These are phyloP conservation scores for Pelecanus crispus DNA, from an alignment of 2,113 vertebrate genomes.

Conservation along the genomic window DNA sequence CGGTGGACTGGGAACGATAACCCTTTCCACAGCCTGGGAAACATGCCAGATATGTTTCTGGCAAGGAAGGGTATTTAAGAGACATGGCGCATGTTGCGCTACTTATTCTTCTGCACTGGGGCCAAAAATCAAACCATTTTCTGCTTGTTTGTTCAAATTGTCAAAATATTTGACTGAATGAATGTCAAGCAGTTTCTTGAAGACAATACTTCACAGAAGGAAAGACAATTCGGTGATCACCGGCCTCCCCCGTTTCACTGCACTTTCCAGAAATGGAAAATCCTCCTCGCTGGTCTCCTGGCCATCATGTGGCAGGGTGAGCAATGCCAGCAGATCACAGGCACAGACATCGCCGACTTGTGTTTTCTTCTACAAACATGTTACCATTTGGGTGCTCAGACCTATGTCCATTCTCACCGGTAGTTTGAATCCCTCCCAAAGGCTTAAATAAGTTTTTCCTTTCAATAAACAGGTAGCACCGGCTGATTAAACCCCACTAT, in stretches of 20 bases:
- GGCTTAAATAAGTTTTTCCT: background rate
- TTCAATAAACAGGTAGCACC: background rate
- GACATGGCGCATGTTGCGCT: background rate
- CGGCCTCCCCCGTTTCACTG: background rate
- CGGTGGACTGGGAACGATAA: background rate
- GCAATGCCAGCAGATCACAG: background rate
- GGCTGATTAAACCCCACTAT: background rate
- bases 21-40: background rate
- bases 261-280: background rate
- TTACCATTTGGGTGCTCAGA: background rate
- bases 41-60: background rate
- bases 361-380: background rate
- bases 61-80: background rate
- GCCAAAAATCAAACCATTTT: background rate
- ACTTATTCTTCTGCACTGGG: background rate
- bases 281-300: background rate
- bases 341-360: rapidly evolving
- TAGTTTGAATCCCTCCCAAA: background rate
- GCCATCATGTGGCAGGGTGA: background rate
- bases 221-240: background rate
- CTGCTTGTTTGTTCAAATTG: background rate
- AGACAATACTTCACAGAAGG: background rate
- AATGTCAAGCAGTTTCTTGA: background rate
- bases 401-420: background rate
- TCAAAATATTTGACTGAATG: background rate